phyloP scores from a whole-genome alignment of 30 jellyfish, hydroid and myxozoan species.

The Clytia hemisphaerica region DNA sequence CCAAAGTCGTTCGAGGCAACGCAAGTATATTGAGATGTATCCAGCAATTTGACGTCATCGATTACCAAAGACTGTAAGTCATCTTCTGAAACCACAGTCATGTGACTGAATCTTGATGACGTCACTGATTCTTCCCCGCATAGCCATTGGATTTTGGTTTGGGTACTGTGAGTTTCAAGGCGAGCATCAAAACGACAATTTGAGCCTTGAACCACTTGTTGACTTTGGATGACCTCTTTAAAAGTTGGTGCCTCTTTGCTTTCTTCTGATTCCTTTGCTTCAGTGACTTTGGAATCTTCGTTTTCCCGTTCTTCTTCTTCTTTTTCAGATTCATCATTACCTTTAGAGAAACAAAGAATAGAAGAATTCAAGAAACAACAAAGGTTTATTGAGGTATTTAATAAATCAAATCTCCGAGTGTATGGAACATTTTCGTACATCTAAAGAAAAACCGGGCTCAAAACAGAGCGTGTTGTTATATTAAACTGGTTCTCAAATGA shows the following conservation, averaged over 20 bases:
- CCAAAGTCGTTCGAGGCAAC: slow-evolving; percentile 52
- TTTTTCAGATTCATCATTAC: slow-evolving; percentile 1
- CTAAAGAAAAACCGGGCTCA: too few relatives aligned
- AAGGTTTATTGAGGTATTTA: too few relatives aligned
- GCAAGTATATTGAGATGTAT: slow-evolving; percentile 59
- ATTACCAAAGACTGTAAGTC: slow-evolving; percentile 56
- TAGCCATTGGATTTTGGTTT: slow-evolving; percentile 54
- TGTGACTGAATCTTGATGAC: slow-evolving; percentile 38
- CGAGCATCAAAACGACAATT: slow-evolving; percentile 64
- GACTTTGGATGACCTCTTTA: slow-evolving; percentile 25
- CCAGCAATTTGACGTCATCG: slow-evolving; percentile 50
- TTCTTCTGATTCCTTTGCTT: slow-evolving; percentile 25
- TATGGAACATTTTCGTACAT: too few relatives aligned
- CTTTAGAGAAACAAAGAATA: too few relatives aligned
- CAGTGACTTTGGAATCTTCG: slow-evolving; percentile 22
- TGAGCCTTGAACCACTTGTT: slow-evolving; percentile 62
- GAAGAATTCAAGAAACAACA: too few relatives aligned
- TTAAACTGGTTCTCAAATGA: too few relatives aligned
- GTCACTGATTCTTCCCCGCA: slow-evolving; percentile 38
- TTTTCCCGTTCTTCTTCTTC: slow-evolving; percentile 14
- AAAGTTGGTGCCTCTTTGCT: slow-evolving; percentile 38
- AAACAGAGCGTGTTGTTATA: too few relatives aligned
- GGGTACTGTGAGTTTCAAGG: slow-evolving; percentile 27
- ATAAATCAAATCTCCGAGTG: too few relatives aligned
- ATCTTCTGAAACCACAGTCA: slow-evolving; percentile 61